These are phyloP conservation scores for Diarsia mendica DNA, from an alignment of 2,888 invertebrate genomes.

Conservation along the genomic window DNA sequence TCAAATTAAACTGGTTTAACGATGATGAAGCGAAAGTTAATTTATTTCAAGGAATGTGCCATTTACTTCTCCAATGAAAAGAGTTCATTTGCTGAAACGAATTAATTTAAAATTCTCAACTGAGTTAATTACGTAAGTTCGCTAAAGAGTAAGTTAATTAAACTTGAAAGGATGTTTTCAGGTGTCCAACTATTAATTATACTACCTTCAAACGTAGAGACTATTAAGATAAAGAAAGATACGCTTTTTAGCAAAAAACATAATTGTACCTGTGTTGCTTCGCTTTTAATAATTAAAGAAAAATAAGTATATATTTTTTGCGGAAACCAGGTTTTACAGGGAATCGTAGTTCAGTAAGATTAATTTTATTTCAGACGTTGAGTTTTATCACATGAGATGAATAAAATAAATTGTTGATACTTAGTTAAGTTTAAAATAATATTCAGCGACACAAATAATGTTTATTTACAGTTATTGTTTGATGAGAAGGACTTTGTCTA, in stretches of 20 bases:
- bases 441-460: neutral
- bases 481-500: neutral
- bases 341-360: neutral
- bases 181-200: conserved; percentile 54
- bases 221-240: conserved; percentile 31
- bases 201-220: conserved; percentile 15
- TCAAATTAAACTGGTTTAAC: neutral
- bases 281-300: conserved; percentile 30
- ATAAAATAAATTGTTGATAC: neutral
- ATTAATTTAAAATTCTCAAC: conserved; percentile 42
- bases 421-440: neutral
- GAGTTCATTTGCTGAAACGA: conserved; percentile 17
- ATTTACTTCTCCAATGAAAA: neutral
- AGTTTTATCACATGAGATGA: too few species aligned
- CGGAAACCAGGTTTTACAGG: neutral
- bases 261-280: conserved; percentile 2
- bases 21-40: neutral
- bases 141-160: conserved; percentile 45
- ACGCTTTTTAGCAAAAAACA: conserved; percentile 5
- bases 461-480: conserved; percentile 1
- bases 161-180: conserved; percentile 52
- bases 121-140: conserved; percentile 46
- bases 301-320: neutral
- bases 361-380: neutral
- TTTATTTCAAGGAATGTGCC: neutral